Conservation (phyloP, 2,888 invertebrate species). For the Aricia artaxerxes region DNA sequence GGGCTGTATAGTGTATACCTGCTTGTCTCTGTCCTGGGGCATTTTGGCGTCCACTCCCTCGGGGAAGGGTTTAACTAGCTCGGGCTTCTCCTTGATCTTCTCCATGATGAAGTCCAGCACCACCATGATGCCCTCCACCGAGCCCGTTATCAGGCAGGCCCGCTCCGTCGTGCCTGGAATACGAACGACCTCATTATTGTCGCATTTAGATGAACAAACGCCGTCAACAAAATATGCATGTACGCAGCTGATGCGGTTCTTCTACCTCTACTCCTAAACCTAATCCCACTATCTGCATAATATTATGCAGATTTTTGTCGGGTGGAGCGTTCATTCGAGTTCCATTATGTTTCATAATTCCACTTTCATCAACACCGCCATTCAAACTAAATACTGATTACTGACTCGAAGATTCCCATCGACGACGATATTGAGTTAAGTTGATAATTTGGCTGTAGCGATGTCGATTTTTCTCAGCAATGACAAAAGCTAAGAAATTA, state of each 20-base stretch:
- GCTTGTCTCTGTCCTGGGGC: slow-evolving; percentile 93
- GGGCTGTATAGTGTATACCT: slow-evolving; percentile 64
- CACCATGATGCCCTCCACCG: slow-evolving; percentile 93
- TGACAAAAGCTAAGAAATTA: too few species aligned
- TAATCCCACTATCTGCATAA: not conserved
- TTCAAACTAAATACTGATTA: not conserved
- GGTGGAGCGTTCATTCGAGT: not conserved
- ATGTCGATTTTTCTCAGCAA: too few species aligned
- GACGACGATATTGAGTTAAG: not conserved
- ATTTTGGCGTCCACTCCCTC: slow-evolving; percentile 91
- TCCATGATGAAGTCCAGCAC: slow-evolving; percentile 97
- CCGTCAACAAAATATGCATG: not conserved
- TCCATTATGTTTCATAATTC: not conserved
- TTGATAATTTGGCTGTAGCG: too few species aligned
- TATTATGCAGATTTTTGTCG: not conserved
- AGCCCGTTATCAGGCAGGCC: slow-evolving; percentile 95
- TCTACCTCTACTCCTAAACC: not conserved
- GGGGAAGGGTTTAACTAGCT: slow-evolving; percentile 90
- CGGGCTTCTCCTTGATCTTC: slow-evolving; percentile 96
- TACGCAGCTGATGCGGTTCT: slow-evolving; percentile 9
- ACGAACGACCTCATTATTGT: slow-evolving; percentile 27
- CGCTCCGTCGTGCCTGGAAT: slow-evolving; percentile 93
- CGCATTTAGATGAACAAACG: not conserved
- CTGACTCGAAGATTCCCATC: not conserved
- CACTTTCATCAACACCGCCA: not conserved